Evolutionary conservation across 53 echinoderm and acorn worm species (phyloP).

Genomic region (Zoroaster sp.): DNA sequence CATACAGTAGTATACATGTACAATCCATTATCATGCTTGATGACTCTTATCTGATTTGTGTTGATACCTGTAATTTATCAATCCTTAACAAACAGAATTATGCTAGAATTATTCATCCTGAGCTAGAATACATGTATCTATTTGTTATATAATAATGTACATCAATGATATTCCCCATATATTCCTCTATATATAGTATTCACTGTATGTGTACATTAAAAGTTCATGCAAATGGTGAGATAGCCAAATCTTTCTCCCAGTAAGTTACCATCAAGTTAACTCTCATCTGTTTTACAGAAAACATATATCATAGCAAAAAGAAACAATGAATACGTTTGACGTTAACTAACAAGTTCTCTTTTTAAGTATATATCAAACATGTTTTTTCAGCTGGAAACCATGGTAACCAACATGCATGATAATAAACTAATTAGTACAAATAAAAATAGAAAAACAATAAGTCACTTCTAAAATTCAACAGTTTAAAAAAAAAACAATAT

Average conservation of each 20-base stretch:
- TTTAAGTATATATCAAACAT: conserved; percentile 18
- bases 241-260: neutral
- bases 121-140: conserved; percentile 29
- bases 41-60: neutral
- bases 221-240: neutral
- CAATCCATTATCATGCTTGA: too few relatives aligned
- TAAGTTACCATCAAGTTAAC: neutral
- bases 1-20: too few relatives aligned
- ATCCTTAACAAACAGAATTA: neutral
- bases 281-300: conserved; percentile 36
- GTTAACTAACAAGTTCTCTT: conserved; percentile 2
- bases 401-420: neutral
- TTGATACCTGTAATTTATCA: neutral
- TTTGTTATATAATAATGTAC: conserved; percentile 27
- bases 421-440: neutral
- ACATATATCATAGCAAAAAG: conserved; percentile 7
- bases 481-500: neutral
- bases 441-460: neutral
- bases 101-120: conserved; percentile 17
- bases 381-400: neutral
- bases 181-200: conserved; percentile 24
- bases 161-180: conserved; percentile 41
- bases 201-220: neutral
- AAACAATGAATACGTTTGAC: conserved; percentile 4
- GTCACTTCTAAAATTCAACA: too few relatives aligned